phyloP scores from a whole-genome alignment of 2,797 vertebrate genomes.

The Graptemys geographica region DNA sequence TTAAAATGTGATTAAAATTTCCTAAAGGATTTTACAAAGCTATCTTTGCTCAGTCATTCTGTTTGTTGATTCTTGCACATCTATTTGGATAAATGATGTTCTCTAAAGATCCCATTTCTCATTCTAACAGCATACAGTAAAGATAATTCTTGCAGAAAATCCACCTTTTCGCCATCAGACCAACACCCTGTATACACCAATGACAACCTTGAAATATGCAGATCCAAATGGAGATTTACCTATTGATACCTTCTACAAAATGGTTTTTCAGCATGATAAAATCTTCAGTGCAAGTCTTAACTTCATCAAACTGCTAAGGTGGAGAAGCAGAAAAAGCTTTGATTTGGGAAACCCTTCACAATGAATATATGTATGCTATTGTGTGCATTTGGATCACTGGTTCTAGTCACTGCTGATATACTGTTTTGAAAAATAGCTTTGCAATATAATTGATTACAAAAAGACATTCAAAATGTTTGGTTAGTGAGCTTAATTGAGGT shows the following conservation, averaged over 20 bases:
- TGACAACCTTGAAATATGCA: slow-evolving; percentile 90
- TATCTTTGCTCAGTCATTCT: background rate
- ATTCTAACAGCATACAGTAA: slow-evolving; percentile 85
- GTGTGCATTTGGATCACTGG: background rate
- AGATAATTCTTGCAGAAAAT: slow-evolving; percentile 87
- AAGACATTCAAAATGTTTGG: background rate
- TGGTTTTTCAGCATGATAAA: slow-evolving; percentile 91
- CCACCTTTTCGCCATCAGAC: slow-evolving; percentile 92
- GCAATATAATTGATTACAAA: background rate
- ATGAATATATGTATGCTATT: slow-evolving; percentile 13
- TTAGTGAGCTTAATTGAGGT: background rate
- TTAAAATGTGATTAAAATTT: background rate
- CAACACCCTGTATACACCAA: slow-evolving; percentile 88
- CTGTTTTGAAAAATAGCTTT: background rate
- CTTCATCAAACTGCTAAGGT: slow-evolving; percentile 88
- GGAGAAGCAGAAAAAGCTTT: slow-evolving; percentile 90
- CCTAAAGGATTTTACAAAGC: background rate
- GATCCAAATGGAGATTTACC: slow-evolving; percentile 90
- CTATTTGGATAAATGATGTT: background rate
- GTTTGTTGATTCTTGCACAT: background rate
- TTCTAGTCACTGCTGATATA: background rate
- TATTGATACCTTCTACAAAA: slow-evolving; percentile 91
- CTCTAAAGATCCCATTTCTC: background rate
- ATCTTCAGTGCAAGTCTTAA: slow-evolving; percentile 90
- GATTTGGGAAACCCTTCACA: slow-evolving; percentile 80